Percentiles rank a stretch among this genome's conserved stretches.
Conservation (phyloP, 1,140 invertebrate genomes). For the Drosophila pachea region DNA sequence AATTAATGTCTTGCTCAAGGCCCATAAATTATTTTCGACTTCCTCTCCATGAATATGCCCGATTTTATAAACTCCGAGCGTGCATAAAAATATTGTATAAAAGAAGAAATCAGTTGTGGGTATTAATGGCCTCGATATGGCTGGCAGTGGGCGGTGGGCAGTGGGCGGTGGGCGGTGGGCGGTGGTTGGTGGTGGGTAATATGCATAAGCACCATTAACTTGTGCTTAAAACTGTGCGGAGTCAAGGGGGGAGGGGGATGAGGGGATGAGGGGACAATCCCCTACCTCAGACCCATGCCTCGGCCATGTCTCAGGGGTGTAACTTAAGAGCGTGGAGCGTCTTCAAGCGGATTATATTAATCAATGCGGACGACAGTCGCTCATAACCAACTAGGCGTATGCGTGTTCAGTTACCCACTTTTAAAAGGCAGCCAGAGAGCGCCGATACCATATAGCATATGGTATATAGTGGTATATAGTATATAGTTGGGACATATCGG, state of each 20-base stretch:
- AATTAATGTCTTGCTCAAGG: too few relatives aligned
- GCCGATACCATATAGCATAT: neutral
- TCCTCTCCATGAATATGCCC: neutral
- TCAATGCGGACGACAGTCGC: constrained; percentile 62
- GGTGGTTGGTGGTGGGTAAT: constrained; percentile 48
- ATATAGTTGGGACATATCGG: neutral
- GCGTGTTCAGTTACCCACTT: constrained; percentile 49
- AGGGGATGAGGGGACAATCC: too few relatives aligned
- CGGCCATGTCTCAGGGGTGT: constrained; percentile 32
- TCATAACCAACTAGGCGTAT: constrained; percentile 69
- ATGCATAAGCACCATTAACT: constrained; percentile 78
- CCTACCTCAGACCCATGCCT: too few relatives aligned
- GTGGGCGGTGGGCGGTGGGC: too few relatives aligned
- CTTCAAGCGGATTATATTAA: constrained; percentile 79
- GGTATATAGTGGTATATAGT: neutral
- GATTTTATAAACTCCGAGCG: neutral
- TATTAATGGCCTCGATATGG: constrained; percentile 61
- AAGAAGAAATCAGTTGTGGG: constrained; percentile 71
- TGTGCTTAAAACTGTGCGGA: constrained; percentile 72
- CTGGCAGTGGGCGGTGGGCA: constrained; percentile 7
- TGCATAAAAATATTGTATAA: constrained; percentile 24
- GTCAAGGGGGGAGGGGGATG: constrained; percentile 39
- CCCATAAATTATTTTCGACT: neutral
- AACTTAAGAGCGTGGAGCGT: constrained; percentile 67
- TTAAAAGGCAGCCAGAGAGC: constrained; percentile 12